These are phyloP conservation scores for Morpho helenor DNA, from an alignment of 2,888 invertebrate species.

Conservation along the genomic window DNA sequence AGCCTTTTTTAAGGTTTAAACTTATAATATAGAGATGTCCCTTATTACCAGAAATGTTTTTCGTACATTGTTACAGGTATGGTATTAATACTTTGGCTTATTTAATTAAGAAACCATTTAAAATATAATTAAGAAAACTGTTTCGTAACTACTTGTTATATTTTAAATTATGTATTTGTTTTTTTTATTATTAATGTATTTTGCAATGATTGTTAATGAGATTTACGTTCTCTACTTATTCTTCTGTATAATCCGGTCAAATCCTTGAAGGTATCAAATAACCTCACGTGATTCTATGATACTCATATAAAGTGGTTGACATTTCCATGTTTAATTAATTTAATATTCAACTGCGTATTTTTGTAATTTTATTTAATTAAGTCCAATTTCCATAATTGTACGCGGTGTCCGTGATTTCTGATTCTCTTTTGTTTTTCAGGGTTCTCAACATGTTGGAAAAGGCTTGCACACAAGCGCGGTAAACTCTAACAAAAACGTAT, in stretches of 20 bases:
- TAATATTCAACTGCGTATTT: constrained; percentile 2
- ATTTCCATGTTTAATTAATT: constrained; percentile 1
- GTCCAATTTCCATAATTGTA: background rate
- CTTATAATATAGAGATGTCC: constrained; percentile 47
- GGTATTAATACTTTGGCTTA: constrained; percentile 12
- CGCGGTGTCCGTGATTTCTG: background rate
- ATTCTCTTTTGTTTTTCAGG: constrained; percentile 42
- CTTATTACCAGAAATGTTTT: constrained; percentile 62
- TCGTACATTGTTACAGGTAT: constrained; percentile 64
- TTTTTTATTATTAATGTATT: background rate
- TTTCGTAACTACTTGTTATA: constrained; percentile 59
- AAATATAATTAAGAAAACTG: constrained; percentile 31
- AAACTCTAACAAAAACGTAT: constrained; percentile 64
- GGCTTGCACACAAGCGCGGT: constrained; percentile 67
- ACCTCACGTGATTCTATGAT: constrained; percentile 34
- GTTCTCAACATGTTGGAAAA: constrained; percentile 59
- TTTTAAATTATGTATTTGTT: background rate
- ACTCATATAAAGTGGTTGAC: background rate
- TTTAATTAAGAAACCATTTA: background rate
- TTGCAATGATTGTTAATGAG: background rate
- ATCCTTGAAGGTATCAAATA: constrained; percentile 23
- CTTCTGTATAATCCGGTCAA: background rate
- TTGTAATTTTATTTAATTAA: background rate
- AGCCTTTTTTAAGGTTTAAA: constrained; percentile 43
- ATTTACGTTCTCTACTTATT: background rate